phyloP scores from a whole-genome alignment of 2,113 vertebrate genomes.

The Elanoides forficatus region DNA sequence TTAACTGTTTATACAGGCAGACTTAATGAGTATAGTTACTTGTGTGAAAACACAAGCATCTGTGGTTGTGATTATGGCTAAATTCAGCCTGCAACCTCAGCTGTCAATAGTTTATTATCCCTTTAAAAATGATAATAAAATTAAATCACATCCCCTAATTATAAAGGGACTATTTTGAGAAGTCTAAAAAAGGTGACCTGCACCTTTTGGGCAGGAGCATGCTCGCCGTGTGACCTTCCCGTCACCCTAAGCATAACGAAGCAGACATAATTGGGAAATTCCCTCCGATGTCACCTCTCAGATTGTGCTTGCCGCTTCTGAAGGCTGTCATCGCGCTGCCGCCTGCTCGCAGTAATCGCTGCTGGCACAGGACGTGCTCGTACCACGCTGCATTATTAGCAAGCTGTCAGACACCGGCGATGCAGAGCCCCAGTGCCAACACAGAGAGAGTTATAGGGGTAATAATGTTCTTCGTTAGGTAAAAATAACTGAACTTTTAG shows the following conservation, averaged over 20 bases:
- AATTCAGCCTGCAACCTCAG: constrained; percentile 47
- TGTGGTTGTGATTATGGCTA: constrained; percentile 20
- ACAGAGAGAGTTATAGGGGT: neutral
- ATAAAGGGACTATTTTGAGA: neutral
- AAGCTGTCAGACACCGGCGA: constrained; percentile 57
- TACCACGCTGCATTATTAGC: constrained; percentile 52
- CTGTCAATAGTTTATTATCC: constrained; percentile 25
- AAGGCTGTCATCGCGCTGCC: constrained; percentile 41
- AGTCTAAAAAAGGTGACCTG: neutral
- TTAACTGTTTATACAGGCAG: constrained; percentile 41
- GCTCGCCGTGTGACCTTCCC: neutral
- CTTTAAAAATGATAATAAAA: neutral
- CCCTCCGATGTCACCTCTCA: constrained; percentile 1
- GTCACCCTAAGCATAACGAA: neutral
- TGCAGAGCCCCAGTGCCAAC: neutral
- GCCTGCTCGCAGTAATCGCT: constrained; percentile 22
- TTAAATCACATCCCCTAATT: neutral
- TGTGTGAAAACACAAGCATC: constrained; percentile 51
- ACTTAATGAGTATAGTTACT: constrained; percentile 33
- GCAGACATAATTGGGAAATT: constrained; percentile 49
- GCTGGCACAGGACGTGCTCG: constrained; percentile 34
- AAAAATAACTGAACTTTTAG: constrained; percentile 36
- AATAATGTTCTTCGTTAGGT: neutral
- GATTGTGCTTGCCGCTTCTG: neutral
- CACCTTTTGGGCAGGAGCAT: neutral